phyloP scores from a whole-genome alignment of 2,888 invertebrate species.

The Phasia obesa region DNA sequence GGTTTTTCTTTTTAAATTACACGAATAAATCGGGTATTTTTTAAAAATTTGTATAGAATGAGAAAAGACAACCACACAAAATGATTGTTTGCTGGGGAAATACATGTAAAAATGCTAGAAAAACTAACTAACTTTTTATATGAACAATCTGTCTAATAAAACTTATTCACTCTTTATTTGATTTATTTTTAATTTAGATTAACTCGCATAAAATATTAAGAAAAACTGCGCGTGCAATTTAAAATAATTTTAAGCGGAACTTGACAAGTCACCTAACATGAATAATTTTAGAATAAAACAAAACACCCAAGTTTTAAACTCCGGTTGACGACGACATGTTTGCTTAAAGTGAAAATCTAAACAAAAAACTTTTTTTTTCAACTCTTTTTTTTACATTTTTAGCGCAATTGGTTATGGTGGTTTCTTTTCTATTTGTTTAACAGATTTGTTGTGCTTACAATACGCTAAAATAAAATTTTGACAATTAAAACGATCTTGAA shows the following conservation, averaged over 20 bases:
- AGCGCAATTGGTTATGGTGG: not conserved
- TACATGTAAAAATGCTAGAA: not conserved
- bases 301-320: conserved; percentile 3
- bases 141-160: not conserved
- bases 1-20: no score
- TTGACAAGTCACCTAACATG: conserved; percentile 3
- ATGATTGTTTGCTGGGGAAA: no score
- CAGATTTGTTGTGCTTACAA: conserved; percentile 7
- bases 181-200: conserved; percentile 12
- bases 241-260: conserved; percentile 51
- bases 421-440: conserved; percentile 28
- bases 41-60: no score
- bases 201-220: not conserved
- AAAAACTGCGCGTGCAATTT: not conserved
- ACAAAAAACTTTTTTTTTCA: not conserved
- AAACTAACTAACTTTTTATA: conserved; percentile 45
- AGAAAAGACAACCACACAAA: no score
- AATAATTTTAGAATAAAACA: conserved; percentile 7
- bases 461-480: conserved; percentile 21
- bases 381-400: not conserved
- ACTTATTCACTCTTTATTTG: conserved; percentile 19
- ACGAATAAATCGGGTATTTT: no score
- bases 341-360: not conserved
- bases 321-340: conserved; percentile 31
- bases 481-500: conserved; percentile 61